Conservation (phyloP, 1,140 invertebrate genomes). For the Caenorhabditis latens region DNA sequence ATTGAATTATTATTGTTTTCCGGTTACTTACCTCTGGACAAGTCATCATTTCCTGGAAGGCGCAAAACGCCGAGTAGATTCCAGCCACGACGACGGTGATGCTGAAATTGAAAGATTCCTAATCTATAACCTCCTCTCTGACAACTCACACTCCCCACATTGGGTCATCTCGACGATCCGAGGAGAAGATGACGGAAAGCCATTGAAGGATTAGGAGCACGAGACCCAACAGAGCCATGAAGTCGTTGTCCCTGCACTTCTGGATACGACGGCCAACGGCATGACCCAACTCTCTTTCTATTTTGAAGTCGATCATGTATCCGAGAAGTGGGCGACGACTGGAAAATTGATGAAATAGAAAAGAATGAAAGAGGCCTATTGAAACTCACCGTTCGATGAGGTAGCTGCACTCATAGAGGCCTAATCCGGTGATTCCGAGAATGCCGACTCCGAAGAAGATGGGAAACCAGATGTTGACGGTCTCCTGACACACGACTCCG, state of each 20-base stretch:
- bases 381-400: not conserved
- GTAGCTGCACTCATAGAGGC: not conserved
- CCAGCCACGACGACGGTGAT: not conserved
- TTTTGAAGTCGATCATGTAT: not conserved
- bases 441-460: slow-evolving; percentile 5
- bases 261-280: not conserved
- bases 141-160: slow-evolving; percentile 9
- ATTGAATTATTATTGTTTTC: too few species aligned
- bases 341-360: not conserved
- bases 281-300: not conserved
- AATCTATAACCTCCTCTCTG: not conserved
- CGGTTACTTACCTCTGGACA: not conserved
- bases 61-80: not conserved
- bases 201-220: not conserved
- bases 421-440: not conserved
- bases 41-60: slow-evolving; percentile 15
- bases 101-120: not conserved
- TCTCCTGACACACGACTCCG: slow-evolving; percentile 24
- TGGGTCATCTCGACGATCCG: not conserved
- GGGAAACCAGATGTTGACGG: not conserved
- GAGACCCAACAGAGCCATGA: not conserved
- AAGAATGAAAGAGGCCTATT: not conserved
- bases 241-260: not conserved
- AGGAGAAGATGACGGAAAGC: not conserved
- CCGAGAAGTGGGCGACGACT: slow-evolving; percentile 22